Conservation (phyloP, 1,140 invertebrate genomes). For the Drosophila eugracilis region DNA sequence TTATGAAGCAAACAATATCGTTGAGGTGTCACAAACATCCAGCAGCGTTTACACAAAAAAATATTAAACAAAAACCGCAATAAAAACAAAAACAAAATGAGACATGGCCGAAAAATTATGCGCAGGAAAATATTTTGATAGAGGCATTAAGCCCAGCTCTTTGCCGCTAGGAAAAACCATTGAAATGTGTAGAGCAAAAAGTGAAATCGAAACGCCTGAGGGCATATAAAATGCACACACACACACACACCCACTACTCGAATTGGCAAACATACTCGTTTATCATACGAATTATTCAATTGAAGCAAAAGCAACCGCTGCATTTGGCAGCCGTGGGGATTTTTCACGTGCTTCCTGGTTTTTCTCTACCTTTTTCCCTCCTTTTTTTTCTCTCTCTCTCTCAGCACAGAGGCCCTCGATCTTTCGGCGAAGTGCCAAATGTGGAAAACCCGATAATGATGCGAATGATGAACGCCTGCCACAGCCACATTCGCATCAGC, state of each 20-base stretch:
- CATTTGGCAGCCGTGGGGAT: slow-evolving; percentile 69
- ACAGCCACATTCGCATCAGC: slow-evolving; percentile 30
- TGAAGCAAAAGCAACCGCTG: slow-evolving; percentile 66
- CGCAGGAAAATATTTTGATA: slow-evolving; percentile 59
- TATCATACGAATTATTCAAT: slow-evolving; percentile 74
- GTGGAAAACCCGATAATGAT: slow-evolving; percentile 53
- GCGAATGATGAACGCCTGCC: slow-evolving; percentile 45
- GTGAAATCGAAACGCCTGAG: slow-evolving; percentile 52
- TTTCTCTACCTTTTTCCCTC: background rate
- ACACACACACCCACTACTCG: no score
- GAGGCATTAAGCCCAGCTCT: slow-evolving; percentile 31
- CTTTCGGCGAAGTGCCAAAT: slow-evolving; percentile 41
- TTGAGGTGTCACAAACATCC: slow-evolving; percentile 42
- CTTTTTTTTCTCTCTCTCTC: background rate
- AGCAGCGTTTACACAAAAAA: slow-evolving; percentile 18
- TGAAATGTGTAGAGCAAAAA: slow-evolving; percentile 28
- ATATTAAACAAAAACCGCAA: slow-evolving; percentile 24
- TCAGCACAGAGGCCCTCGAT: slow-evolving; percentile 25
- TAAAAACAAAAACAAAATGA: slow-evolving; percentile 28
- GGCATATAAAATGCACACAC: slow-evolving; percentile 69
- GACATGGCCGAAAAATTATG: slow-evolving; percentile 35
- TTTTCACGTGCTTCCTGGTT: slow-evolving; percentile 26
- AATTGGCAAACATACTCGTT: slow-evolving; percentile 37
- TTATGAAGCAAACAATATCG: slow-evolving; percentile 24
- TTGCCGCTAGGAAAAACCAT: slow-evolving; percentile 10